Conservation (phyloP, 2,113 vertebrate genomes). For the Cynopterus brachyotis region DNA sequence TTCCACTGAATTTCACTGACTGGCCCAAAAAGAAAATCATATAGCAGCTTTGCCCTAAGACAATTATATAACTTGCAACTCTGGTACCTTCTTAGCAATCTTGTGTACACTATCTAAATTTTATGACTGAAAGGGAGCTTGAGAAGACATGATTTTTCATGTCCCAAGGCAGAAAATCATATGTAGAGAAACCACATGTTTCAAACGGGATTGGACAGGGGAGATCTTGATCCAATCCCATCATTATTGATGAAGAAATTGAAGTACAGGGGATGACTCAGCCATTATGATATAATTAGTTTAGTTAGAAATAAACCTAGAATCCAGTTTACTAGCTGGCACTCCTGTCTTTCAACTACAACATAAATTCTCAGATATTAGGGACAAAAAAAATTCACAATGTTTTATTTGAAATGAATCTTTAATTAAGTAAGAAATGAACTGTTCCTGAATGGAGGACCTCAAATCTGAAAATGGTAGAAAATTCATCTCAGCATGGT, state of each 20-base stretch:
- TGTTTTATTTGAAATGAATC: neutral
- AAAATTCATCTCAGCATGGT: neutral
- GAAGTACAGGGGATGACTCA: neutral
- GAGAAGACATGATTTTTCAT: neutral
- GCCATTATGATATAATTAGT: too few relatives aligned
- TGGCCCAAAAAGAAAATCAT: neutral
- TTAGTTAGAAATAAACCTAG: neutral
- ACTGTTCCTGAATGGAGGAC: neutral
- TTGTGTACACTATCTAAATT: neutral
- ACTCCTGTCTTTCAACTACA: neutral
- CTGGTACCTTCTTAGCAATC: neutral
- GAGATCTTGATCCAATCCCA: neutral
- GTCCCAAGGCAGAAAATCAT: neutral
- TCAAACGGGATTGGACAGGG: neutral
- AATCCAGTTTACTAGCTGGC: fast-evolving
- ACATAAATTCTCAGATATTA: neutral
- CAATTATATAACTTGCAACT: neutral
- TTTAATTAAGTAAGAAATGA: neutral
- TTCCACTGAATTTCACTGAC: neutral
- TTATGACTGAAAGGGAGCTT: neutral
- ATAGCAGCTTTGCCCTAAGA: neutral
- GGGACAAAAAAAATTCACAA: neutral
- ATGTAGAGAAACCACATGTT: neutral
- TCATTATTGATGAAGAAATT: neutral
- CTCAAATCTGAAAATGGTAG: neutral